A percentile compares a stretch with the other conserved stretches of the same genome.
These are phyloP conservation scores for Zaprionus kolodkinae DNA, from an alignment of 1,140 invertebrate species.

Conservation along the genomic window DNA sequence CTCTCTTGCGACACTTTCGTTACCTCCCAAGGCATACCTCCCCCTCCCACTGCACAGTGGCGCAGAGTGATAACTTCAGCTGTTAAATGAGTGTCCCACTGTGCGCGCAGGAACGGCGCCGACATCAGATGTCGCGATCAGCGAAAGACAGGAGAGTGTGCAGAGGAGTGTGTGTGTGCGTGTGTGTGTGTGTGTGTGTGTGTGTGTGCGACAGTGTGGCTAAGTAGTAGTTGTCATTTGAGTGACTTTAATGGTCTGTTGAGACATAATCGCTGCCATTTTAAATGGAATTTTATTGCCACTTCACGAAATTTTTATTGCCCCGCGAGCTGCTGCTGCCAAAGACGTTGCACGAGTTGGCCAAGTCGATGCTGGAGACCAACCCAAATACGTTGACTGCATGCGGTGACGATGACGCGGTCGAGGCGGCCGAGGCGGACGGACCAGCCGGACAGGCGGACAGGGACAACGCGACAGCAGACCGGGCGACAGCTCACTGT, in stretches of 20 bases:
- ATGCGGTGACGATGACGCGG: conserved; percentile 75
- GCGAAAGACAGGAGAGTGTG: conserved; percentile 41
- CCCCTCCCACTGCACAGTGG: neutral
- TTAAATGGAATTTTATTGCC: conserved; percentile 84
- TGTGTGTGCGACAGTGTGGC: conserved; percentile 51
- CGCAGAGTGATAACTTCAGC: conserved; percentile 41
- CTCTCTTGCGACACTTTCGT: conserved; percentile 16
- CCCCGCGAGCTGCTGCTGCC: conserved; percentile 40
- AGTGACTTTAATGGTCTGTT: conserved; percentile 84
- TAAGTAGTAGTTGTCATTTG: conserved; percentile 84
- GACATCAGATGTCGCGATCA: conserved; percentile 77
- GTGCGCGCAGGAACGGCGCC: conserved; percentile 60
- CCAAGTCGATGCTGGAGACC: conserved; percentile 15
- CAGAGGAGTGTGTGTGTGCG: conserved; percentile 29
- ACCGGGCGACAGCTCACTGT: conserved; percentile 5
- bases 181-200: conserved; percentile 41
- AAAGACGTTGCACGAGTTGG: conserved; percentile 19
- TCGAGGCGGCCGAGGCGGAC: conserved; percentile 9
- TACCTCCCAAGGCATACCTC: neutral
- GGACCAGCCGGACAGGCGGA: conserved; percentile 21
- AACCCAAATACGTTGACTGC: conserved; percentile 54
- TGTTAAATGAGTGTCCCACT: conserved; percentile 63
- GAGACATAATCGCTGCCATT: conserved; percentile 84
- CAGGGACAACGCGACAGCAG: conserved; percentile 14
- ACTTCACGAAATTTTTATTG: conserved; percentile 83